Evolutionary conservation across 2,797 vertebrate genomes (phyloP).

Genomic region (Galagoides demidoff): DNA sequence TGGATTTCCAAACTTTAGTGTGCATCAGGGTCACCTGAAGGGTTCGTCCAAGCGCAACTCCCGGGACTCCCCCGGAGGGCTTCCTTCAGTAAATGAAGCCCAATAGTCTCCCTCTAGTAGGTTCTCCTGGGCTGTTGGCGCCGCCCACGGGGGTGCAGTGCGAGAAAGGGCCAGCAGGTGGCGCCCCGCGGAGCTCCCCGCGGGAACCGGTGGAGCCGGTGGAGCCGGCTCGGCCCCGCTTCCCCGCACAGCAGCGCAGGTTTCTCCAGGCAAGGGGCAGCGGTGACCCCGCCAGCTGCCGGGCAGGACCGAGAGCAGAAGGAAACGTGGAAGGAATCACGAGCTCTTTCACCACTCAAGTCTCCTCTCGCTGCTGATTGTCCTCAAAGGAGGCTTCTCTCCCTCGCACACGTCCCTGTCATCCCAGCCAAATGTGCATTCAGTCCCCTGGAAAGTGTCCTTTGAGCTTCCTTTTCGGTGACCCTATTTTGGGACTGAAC

Average conservation of each 20-base stretch:
- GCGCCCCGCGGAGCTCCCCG: conserved; percentile 61
- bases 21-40: not conserved
- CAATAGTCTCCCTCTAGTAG: not conserved
- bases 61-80: not conserved
- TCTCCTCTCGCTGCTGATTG: not conserved
- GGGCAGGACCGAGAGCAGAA: not conserved
- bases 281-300: not conserved
- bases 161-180: conserved; percentile 76
- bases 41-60: not conserved
- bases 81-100: not conserved
- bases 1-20: not conserved
- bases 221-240: conserved; percentile 13
- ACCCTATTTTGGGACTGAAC: not conserved
- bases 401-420: not conserved
- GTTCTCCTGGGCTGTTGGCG: no score
- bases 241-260: not conserved
- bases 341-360: not conserved
- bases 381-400: not conserved
- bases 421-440: not conserved
- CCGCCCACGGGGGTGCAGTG: not conserved
- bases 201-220: not conserved
- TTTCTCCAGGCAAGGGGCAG: not conserved
- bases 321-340: not conserved
- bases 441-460: not conserved
- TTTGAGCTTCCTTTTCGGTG: not conserved